A percentile compares a stretch with the other conserved stretches of the same genome.
Evolutionary conservation across 2,888 invertebrate species (phyloP).

Genomic region (Apamea monoglypha): DNA sequence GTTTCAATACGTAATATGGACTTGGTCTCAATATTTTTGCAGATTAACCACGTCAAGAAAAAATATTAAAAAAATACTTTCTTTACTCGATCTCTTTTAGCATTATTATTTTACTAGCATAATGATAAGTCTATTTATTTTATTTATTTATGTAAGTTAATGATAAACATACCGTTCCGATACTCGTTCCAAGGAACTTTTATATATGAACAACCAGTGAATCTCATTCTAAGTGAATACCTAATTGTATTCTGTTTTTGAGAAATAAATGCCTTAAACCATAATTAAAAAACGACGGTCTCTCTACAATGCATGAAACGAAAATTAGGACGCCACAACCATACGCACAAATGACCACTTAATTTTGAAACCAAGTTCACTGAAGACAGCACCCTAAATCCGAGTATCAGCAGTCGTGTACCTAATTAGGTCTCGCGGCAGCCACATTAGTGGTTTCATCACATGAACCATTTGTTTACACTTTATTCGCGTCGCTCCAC

Average conservation of each 20-base stretch:
- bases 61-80: background rate
- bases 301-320: background rate
- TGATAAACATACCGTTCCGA: no score
- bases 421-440: constrained; percentile 31
- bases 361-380: background rate
- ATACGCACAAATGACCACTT: background rate
- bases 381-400: background rate
- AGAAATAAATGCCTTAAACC: no score
- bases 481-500: constrained; percentile 23
- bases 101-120: no score
- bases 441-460: constrained; percentile 36
- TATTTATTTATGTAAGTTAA: no score
- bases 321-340: background rate
- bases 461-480: constrained; percentile 27
- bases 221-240: no score
- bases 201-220: no score
- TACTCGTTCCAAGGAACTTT: no score
- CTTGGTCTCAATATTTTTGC: background rate
- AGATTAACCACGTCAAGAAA: background rate
- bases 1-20: constrained; percentile 1
- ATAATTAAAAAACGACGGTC: no score
- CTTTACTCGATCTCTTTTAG: no score
- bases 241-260: no score
- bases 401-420: constrained; percentile 5
- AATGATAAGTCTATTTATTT: no score